Percentiles rank a stretch among this genome's conserved stretches.
Evolutionary conservation across 1,140 invertebrate species (phyloP).

Genomic region (Lepidurus apus): DNA sequence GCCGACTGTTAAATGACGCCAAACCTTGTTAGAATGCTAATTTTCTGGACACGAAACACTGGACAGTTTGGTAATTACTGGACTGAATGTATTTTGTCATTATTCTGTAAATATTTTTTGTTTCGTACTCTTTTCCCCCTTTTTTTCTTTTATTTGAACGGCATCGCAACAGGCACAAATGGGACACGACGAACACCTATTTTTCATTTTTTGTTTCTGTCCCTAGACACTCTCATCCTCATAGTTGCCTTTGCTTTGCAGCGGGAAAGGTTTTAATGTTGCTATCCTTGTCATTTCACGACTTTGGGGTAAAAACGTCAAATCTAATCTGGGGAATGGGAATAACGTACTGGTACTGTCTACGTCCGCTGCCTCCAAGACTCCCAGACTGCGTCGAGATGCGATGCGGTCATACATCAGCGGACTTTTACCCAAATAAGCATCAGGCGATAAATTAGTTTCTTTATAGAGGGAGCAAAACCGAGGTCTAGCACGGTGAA

Average conservation of each 20-base stretch:
- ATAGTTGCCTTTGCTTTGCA: constrained; percentile 2
- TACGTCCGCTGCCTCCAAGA: too few relatives aligned
- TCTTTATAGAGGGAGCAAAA: too few relatives aligned
- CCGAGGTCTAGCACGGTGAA: too few relatives aligned
- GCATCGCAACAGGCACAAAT: constrained; percentile 12
- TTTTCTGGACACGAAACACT: not conserved
- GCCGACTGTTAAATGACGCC: not conserved
- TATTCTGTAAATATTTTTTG: not conserved
- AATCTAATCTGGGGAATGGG: too few relatives aligned
- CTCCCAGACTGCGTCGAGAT: too few relatives aligned
- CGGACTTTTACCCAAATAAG: constrained; percentile 19
- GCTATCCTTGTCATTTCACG: not conserved
- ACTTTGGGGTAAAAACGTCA: not conserved
- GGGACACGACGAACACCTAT: not conserved
- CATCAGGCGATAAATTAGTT: constrained; percentile 5
- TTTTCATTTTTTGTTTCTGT: constrained; percentile 14
- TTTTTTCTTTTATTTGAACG: not conserved
- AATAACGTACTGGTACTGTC: too few relatives aligned
- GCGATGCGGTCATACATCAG: not conserved
- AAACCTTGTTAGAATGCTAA: not conserved
- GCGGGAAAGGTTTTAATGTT: not conserved
- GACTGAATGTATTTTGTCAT: too few relatives aligned
- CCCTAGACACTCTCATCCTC: not conserved
- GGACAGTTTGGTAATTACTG: not conserved
- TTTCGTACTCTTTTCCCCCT: too few relatives aligned